Conservation (phyloP, 1,140 invertebrate genomes). For the Lasioglossum albipes region DNA sequence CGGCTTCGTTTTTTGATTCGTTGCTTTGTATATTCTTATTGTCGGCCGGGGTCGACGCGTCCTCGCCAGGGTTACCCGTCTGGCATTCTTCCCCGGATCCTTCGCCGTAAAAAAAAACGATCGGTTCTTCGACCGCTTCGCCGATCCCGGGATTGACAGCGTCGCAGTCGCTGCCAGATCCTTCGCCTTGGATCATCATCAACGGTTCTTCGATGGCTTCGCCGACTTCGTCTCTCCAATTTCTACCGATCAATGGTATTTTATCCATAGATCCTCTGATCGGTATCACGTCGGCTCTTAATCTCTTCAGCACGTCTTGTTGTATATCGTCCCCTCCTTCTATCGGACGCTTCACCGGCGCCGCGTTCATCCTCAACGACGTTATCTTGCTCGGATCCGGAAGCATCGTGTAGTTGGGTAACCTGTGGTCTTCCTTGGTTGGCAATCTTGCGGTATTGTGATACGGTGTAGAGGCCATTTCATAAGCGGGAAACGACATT, state of each 20-base stretch:
- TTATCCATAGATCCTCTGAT: slow-evolving; percentile 71
- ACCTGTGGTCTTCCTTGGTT: slow-evolving; percentile 72
- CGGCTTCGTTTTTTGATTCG: slow-evolving; percentile 70
- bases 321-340: slow-evolving; percentile 70
- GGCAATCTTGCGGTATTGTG: slow-evolving; percentile 63
- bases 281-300: slow-evolving; percentile 71
- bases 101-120: slow-evolving; percentile 86
- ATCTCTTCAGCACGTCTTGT: slow-evolving; percentile 69
- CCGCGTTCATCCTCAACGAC: slow-evolving; percentile 69
- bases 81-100: slow-evolving; percentile 87
- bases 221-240: slow-evolving; percentile 80
- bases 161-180: slow-evolving; percentile 87
- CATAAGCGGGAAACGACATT: slow-evolving; percentile 70
- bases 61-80: slow-evolving; percentile 83
- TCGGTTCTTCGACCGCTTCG: slow-evolving; percentile 86
- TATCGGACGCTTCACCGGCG: slow-evolving; percentile 69
- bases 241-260: slow-evolving; percentile 58
- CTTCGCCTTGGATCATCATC: slow-evolving; percentile 87
- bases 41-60: slow-evolving; percentile 59
- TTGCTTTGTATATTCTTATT: slow-evolving; percentile 66
- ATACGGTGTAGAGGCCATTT: slow-evolving; percentile 68
- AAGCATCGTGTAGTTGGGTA: slow-evolving; percentile 75
- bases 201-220: slow-evolving; percentile 88
- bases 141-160: slow-evolving; percentile 80
- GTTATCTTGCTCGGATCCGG: slow-evolving; percentile 76